Evolutionary conservation across 2,113 vertebrate species (phyloP), one percentile per base, ranked within the genome.

Genomic region (Callocephalon fimbriatum): DNA sequence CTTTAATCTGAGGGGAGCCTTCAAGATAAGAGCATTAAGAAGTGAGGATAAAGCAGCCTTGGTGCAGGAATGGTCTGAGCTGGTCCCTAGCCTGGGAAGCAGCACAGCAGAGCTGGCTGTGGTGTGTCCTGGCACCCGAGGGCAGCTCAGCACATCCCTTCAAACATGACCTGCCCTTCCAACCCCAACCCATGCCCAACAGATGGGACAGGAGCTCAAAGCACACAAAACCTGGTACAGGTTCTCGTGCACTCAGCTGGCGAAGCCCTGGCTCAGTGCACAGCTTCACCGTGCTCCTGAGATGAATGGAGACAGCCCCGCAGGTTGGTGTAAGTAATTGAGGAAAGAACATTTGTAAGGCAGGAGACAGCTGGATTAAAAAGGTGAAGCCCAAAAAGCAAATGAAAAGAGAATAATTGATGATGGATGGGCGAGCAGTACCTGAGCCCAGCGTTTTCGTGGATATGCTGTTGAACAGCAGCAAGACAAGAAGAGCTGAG

Each of bases 311-410:
- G 78, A 19, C 48, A 88, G 53, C 58, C 42, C 70, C 40, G 78
- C 91, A 84, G 89, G 45, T 53, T 27, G 38, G 25, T 67, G 50
- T 74, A 90, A 90, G 94, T 88, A 87, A 94, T 19, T 87, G 91
- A 94, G 66, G 53, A 72, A 85, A 93, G 87, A 90, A 75, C 66
- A 88, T 96, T 94, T 92, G 79, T 92, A 94, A 97, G 80, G 88
- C 86, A 95, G 86, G 62, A 94, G 90, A 94, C 93, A 96, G 93
- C 93, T 89, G 91, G 93, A 95, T 95, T 96, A 95, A 91, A 96
- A 95, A 95, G 83, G 87, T 86, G 86, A 97, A 96, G 74, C 66
- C 73, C 83, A 87, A 95, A 83, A 94, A 94, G 85, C 62, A 89
- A 88, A 96, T 95, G 90, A 88, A 96, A 97, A 94, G 77, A 77